Percentiles rank a stretch among this genome's conserved stretches.
These are phyloP conservation scores for Oxycera nigricornis DNA, from an alignment of 2,888 invertebrate genomes.

Conservation along the genomic window DNA sequence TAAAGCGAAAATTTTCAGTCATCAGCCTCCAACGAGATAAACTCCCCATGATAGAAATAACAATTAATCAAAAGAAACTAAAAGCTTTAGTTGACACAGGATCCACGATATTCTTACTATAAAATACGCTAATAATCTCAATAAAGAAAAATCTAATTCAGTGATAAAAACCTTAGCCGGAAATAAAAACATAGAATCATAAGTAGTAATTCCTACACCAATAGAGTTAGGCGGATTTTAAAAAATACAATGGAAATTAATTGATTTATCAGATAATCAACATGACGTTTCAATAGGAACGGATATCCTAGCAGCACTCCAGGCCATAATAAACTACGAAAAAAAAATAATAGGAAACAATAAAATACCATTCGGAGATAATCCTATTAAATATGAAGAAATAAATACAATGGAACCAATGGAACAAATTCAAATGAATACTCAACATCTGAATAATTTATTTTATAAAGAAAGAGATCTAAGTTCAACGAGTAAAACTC, in stretches of 20 bases:
- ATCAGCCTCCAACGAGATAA: slow-evolving; percentile 23
- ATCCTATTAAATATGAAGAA: background rate
- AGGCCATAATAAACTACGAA: too few species aligned
- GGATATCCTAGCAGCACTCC: too few species aligned
- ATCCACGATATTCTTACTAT: too few species aligned
- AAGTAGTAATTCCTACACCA: background rate
- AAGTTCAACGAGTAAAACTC: background rate
- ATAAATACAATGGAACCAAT: background rate
- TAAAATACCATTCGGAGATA: background rate
- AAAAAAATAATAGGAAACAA: background rate
- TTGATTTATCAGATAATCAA: background rate
- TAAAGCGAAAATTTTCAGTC: slow-evolving; percentile 34
- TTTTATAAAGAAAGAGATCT: slow-evolving; percentile 8
- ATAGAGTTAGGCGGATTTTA: background rate
- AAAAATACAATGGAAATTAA: background rate
- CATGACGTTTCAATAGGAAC: slow-evolving; percentile 5
- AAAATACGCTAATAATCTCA: too few species aligned
- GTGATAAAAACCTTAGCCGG: background rate
- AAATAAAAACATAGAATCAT: background rate
- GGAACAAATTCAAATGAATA: background rate
- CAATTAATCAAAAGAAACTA: background rate
- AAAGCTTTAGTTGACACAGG: slow-evolving; percentile 22
- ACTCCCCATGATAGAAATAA: slow-evolving; percentile 14
- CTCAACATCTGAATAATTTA: background rate
- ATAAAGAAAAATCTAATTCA: too few species aligned